Conservation (phyloP, 1,140 invertebrate species). For the Chironomus striatipennis region DNA sequence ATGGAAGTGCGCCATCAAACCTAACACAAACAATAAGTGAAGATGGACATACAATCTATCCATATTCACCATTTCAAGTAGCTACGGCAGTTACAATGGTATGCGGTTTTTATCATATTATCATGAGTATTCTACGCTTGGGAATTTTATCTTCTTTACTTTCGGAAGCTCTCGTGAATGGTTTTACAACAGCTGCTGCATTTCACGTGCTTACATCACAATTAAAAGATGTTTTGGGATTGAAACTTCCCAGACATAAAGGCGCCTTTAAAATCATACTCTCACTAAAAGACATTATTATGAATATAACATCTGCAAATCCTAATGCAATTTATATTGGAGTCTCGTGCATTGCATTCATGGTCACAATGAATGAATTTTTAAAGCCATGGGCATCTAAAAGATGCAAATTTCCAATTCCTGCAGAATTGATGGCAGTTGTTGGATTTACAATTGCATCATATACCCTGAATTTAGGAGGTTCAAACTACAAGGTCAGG, state of each 20-base stretch:
- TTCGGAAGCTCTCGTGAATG: conserved; percentile 81
- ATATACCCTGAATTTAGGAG: conserved; percentile 45
- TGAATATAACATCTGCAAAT: conserved; percentile 53
- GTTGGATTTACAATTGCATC: conserved; percentile 67
- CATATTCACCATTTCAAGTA: conserved; percentile 31
- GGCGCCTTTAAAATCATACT: conserved; percentile 66
- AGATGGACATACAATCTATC: neutral
- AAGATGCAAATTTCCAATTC: conserved; percentile 63
- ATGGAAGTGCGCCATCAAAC: neutral
- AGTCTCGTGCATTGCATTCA: conserved; percentile 55
- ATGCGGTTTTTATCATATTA: conserved; percentile 47
- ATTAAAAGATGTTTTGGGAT: conserved; percentile 76
- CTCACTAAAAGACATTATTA: conserved; percentile 55
- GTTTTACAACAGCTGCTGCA: conserved; percentile 85
- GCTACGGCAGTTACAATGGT: conserved; percentile 34
- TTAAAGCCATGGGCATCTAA: conserved; percentile 72
- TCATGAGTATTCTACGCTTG: conserved; percentile 71
- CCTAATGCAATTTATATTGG: conserved; percentile 60
- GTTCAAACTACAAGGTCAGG: conserved; percentile 47
- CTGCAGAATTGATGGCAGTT: conserved; percentile 78
- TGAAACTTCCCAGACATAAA: conserved; percentile 52
- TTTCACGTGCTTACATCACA: conserved; percentile 86
- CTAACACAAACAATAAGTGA: neutral
- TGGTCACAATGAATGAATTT: conserved; percentile 68
- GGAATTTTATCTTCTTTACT: conserved; percentile 76